Conservation (phyloP, 2,113 vertebrate genomes). For the Podocnemis expansa region DNA sequence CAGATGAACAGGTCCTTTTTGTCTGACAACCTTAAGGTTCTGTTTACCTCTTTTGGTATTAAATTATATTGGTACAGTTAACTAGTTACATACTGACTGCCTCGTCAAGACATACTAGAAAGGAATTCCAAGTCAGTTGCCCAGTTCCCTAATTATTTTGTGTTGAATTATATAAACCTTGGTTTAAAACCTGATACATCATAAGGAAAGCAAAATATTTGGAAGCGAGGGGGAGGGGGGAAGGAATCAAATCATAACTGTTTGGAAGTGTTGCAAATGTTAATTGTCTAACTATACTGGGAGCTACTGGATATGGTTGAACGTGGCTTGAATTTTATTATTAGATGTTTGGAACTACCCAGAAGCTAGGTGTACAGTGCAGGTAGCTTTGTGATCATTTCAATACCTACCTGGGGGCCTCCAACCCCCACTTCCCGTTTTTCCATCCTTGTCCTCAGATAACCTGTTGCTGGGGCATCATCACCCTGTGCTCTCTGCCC, state of each 20-base stretch:
- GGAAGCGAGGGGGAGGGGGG: not conserved
- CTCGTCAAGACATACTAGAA: conserved; percentile 47
- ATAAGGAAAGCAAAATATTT: not conserved
- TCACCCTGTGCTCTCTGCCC: not conserved
- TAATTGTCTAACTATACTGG: not conserved
- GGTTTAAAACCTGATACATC: not conserved
- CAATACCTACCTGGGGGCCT: not conserved
- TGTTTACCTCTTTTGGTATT: conserved; percentile 66
- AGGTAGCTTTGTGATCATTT: not conserved
- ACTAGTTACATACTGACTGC: conserved; percentile 45
- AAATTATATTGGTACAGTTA: conserved; percentile 64
- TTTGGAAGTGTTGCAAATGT: not conserved
- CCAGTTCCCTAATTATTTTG: conserved; percentile 35
- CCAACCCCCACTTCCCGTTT: not conserved
- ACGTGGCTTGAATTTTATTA: not conserved
- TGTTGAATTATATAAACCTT: not conserved
- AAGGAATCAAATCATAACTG: not conserved
- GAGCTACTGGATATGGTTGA: not conserved
- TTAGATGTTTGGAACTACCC: not conserved
- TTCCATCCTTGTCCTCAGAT: not conserved
- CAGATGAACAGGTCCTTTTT: conserved; percentile 63
- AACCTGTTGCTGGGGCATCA: not conserved
- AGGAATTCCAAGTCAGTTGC: conserved; percentile 36
- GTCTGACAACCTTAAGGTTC: conserved; percentile 33
- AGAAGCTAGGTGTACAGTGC: not conserved